These are phyloP conservation scores for Gymnocheta viridis DNA, from an alignment of 2,888 invertebrate species.

Conservation along the genomic window DNA sequence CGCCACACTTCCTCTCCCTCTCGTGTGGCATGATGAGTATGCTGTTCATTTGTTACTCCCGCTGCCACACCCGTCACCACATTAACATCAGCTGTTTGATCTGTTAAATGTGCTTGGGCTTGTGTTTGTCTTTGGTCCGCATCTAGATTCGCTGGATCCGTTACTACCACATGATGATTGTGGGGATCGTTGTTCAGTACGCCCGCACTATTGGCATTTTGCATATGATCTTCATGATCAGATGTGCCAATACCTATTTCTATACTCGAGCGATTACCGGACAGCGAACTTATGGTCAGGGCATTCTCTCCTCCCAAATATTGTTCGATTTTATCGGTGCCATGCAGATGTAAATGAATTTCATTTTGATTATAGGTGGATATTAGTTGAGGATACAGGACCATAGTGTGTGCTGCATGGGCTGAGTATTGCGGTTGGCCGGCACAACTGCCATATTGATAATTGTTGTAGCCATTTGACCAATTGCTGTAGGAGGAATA, in stretches of 20 bases:
- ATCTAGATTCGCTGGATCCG: slow-evolving; percentile 39
- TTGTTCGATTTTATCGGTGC: slow-evolving; percentile 86
- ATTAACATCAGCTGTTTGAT: slow-evolving; percentile 72
- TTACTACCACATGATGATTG: slow-evolving; percentile 54
- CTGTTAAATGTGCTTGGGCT: slow-evolving; percentile 66
- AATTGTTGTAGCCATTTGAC: slow-evolving; percentile 87
- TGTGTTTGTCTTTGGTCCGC: slow-evolving; percentile 66
- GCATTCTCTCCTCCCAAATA: slow-evolving; percentile 84
- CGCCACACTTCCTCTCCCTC: slow-evolving; percentile 85
- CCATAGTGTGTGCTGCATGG: slow-evolving; percentile 85
- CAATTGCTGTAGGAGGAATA: slow-evolving; percentile 80
- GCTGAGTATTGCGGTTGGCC: slow-evolving; percentile 76
- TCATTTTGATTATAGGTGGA: slow-evolving; percentile 94
- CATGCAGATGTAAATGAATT: slow-evolving; percentile 91
- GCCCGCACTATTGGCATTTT: slow-evolving; percentile 29
- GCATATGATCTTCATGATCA: slow-evolving; percentile 76
- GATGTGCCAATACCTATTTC: slow-evolving; percentile 83
- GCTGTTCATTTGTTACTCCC: slow-evolving; percentile 76
- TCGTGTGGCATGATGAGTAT: slow-evolving; percentile 73
- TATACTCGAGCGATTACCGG: slow-evolving; percentile 83
- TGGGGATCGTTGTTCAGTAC: slow-evolving; percentile 63
- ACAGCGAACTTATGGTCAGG: slow-evolving; percentile 84
- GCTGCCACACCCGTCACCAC: slow-evolving; percentile 69
- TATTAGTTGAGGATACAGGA: slow-evolving; percentile 89
- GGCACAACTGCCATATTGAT: slow-evolving; percentile 85